Conservation (phyloP, 2,797 vertebrate genomes). For the Picus viridis region DNA sequence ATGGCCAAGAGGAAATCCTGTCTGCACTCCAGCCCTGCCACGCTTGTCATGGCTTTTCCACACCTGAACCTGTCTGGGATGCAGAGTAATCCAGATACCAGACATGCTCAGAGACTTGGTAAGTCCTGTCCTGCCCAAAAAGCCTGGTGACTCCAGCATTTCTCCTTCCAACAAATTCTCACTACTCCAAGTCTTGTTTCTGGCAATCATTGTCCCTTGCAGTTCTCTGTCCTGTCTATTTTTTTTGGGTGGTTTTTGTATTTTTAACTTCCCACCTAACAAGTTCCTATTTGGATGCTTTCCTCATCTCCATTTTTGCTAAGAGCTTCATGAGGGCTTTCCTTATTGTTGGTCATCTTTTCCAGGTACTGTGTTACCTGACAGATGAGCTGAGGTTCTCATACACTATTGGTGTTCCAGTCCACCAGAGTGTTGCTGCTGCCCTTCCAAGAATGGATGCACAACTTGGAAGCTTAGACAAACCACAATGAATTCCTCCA, state of each 20-base stretch:
- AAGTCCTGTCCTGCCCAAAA: not conserved
- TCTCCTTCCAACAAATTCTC: not conserved
- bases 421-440: not conserved
- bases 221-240: not conserved
- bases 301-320: not conserved
- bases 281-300: not conserved
- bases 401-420: not conserved
- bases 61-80: not conserved
- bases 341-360: not conserved
- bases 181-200: not conserved
- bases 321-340: not conserved
- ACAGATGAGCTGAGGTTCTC: not conserved
- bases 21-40: accelerated
- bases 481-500: not conserved
- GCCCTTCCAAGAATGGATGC: not conserved
- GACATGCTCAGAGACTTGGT: not conserved
- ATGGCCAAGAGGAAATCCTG: not conserved
- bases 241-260: not conserved
- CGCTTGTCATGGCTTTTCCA: not conserved
- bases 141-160: not conserved
- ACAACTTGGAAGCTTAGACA: not conserved
- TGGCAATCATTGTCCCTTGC: not conserved
- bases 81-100: not conserved
- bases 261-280: not conserved
- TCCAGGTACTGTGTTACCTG: not conserved